These are phyloP conservation scores for Protodeltote pygarga DNA, from an alignment of 2,888 invertebrate species.

Conservation along the genomic window DNA sequence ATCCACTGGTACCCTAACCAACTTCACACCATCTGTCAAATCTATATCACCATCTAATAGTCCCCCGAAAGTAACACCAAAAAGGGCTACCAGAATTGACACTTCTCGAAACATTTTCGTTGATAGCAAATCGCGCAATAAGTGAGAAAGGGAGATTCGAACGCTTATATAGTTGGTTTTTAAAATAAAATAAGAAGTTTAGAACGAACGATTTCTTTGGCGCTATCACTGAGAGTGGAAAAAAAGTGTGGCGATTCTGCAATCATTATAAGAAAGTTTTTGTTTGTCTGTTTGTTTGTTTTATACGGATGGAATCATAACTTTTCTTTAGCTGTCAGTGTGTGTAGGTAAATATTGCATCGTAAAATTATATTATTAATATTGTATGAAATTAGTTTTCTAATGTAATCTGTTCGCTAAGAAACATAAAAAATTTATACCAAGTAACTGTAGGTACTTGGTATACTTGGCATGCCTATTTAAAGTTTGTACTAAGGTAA, in stretches of 20 bases:
- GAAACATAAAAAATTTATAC: no score
- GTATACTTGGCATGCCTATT: no score
- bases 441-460: no score
- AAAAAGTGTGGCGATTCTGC: conserved; percentile 50
- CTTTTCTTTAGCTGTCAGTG: no score
- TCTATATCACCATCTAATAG: conserved; percentile 84
- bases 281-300: conserved; percentile 39
- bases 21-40: conserved; percentile 88
- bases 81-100: conserved; percentile 55
- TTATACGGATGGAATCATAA: no score
- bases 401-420: no score
- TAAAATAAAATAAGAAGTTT: conserved; percentile 79
- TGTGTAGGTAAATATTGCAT: not conserved
- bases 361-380: not conserved
- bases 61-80: conserved; percentile 57
- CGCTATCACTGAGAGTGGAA: conserved; percentile 55
- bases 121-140: conserved; percentile 70
- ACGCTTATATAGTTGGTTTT: conserved; percentile 59
- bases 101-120: conserved; percentile 74
- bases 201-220: conserved; percentile 66
- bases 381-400: no score
- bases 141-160: conserved; percentile 69
- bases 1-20: conserved; percentile 85
- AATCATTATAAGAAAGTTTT: conserved; percentile 28
- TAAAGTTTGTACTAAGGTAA: no score